Conservation (phyloP, 2,113 vertebrate genomes). For the Aptenodytes patagonicus region DNA sequence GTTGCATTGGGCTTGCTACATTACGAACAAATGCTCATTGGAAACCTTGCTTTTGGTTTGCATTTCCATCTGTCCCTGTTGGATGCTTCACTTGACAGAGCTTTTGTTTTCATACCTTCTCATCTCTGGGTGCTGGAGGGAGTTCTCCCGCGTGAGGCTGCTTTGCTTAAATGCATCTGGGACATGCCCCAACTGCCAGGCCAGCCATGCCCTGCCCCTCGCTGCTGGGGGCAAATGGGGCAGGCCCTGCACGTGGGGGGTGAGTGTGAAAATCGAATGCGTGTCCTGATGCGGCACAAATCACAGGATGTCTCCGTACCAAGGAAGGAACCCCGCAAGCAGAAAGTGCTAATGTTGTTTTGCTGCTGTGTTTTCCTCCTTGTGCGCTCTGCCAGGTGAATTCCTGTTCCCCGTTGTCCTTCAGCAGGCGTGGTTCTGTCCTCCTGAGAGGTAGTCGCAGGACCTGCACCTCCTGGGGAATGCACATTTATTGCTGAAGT, state of each 20-base stretch:
- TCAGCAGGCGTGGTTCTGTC: neutral
- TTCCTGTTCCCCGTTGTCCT: neutral
- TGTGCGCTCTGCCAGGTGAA: neutral
- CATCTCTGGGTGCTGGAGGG: neutral
- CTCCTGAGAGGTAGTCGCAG: neutral
- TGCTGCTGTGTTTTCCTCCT: neutral
- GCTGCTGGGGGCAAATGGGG: neutral
- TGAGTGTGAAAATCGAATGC: neutral
- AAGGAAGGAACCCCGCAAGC: neutral
- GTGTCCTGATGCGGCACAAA: accelerated
- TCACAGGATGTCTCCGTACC: neutral
- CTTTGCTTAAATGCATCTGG: neutral
- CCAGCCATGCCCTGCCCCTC: neutral
- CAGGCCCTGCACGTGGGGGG: neutral
- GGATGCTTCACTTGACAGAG: neutral
- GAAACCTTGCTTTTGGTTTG: neutral
- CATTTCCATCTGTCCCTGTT: neutral
- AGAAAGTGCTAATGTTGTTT: neutral
- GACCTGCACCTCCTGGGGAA: neutral
- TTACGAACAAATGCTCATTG: neutral
- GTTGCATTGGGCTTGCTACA: neutral
- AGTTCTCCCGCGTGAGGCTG: accelerated
- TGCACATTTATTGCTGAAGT: neutral
- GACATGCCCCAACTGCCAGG: neutral
- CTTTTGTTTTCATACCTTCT: neutral